These are phyloP conservation scores for Paralichthys olivaceus DNA, from an alignment of 2,113 vertebrate genomes.

Conservation along the genomic window DNA sequence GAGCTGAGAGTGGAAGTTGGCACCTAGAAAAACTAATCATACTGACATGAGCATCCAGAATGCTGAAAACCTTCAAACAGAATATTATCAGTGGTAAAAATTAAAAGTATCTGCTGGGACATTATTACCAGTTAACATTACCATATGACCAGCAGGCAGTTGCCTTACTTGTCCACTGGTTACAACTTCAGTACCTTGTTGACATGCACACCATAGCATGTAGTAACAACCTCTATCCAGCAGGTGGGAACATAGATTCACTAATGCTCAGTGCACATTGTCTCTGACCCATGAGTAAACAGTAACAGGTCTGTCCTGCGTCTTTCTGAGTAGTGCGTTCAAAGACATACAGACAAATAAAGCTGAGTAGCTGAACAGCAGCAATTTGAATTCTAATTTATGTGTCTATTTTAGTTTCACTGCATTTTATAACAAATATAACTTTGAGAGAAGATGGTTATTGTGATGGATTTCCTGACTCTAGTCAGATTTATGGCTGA, in stretches of 20 bases:
- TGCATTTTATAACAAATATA: not conserved
- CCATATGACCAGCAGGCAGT: no score
- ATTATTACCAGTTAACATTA: no score
- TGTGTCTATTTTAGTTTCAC: no score
- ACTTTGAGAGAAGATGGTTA: not conserved
- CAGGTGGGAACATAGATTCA: slow-evolving; percentile 25
- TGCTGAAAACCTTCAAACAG: not conserved
- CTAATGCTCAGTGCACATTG: not conserved
- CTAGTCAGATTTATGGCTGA: not conserved
- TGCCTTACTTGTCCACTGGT: no score
- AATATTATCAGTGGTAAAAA: no score
- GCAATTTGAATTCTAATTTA: no score
- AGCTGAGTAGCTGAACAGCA: not conserved
- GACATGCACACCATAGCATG: not conserved
- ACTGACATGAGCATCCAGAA: not conserved
- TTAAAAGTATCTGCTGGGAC: no score
- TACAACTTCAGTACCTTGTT: not conserved
- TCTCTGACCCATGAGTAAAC: not conserved
- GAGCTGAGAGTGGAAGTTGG: no score
- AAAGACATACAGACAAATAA: not conserved
- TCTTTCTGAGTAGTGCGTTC: not conserved
- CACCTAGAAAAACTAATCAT: no score
- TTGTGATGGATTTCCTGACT: slow-evolving; percentile 2
- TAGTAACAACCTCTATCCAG: slow-evolving; percentile 29
- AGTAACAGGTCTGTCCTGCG: not conserved